These are phyloP conservation scores for Aplysia californica DNA, from an alignment of 1,140 invertebrate species.

Conservation along the genomic window DNA sequence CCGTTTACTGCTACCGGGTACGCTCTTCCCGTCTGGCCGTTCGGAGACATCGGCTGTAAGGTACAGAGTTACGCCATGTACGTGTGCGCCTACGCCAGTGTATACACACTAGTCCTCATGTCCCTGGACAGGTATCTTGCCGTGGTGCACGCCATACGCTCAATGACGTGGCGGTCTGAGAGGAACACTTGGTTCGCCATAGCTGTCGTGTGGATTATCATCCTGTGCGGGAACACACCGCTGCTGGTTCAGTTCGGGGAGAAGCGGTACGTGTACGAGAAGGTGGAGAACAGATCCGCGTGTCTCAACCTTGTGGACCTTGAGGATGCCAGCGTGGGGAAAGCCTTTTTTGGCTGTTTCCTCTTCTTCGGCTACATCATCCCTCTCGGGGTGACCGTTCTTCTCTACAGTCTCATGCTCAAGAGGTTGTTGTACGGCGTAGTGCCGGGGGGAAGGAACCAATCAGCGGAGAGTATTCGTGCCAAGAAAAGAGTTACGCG, in stretches of 20 bases:
- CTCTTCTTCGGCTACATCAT: conserved; percentile 69
- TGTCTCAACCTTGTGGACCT: conserved; percentile 45
- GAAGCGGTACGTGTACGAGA: conserved; percentile 71
- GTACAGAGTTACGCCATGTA: conserved; percentile 78
- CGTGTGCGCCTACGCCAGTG: conserved; percentile 92
- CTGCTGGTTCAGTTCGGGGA: conserved; percentile 83
- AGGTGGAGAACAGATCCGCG: conserved; percentile 58
- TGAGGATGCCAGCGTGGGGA: background rate
- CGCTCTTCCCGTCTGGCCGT: conserved; percentile 78
- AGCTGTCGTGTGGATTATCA: conserved; percentile 78
- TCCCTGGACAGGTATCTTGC: conserved; percentile 94
- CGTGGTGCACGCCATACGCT: conserved; percentile 92
- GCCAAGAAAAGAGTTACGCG: conserved; percentile 91
- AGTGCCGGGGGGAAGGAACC: conserved; percentile 78
- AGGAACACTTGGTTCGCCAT: conserved; percentile 81
- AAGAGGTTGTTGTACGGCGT: conserved; percentile 74
- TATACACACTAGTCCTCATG: conserved; percentile 96
- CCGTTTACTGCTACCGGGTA: conserved; percentile 73
- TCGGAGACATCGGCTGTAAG: conserved; percentile 91
- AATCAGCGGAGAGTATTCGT: conserved; percentile 78
- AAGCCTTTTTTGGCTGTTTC: conserved; percentile 65
- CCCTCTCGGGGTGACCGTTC: conserved; percentile 78
- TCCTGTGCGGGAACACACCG: conserved; percentile 81
- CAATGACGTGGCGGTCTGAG: conserved; percentile 88
- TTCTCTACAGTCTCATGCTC: conserved; percentile 92